A percentile compares a stretch with the other conserved stretches of the same genome.
Conservation (phyloP, 2,113 vertebrate genomes). For the Podarcis muralis region DNA sequence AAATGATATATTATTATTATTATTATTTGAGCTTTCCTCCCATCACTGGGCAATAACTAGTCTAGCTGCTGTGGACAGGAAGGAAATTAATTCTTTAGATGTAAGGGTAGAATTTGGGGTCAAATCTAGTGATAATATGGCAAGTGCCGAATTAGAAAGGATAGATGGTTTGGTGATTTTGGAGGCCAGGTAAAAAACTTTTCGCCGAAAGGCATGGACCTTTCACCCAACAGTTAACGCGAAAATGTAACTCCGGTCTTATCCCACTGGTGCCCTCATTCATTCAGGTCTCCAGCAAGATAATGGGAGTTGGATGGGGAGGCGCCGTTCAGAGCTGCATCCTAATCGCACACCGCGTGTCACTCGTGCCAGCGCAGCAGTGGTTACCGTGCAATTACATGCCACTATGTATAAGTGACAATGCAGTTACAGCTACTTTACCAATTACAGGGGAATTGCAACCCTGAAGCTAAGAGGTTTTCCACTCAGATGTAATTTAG, state of each 20-base stretch:
- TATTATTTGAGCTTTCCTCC: no score
- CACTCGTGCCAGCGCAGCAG: constrained; percentile 52
- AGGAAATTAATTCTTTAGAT: no score
- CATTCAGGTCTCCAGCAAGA: not conserved
- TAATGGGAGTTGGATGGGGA: constrained; percentile 35
- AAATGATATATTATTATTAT: no score
- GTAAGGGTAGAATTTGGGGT: no score
- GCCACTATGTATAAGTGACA: constrained; percentile 76
- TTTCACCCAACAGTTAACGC: not conserved
- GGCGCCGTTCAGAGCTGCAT: constrained; percentile 57
- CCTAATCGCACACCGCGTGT: constrained; percentile 64
- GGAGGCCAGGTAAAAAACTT: no score
- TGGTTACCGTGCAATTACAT: constrained; percentile 74
- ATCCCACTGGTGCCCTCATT: not conserved
- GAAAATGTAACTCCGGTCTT: not conserved
- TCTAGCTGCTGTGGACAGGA: no score
- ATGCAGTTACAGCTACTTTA: constrained; percentile 75
- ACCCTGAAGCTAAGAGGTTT: constrained; percentile 61
- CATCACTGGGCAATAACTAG: no score
- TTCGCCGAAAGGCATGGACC: not conserved
- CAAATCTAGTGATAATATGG: no score
- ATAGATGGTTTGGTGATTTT: no score
- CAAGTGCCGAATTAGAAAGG: no score
- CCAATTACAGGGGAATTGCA: constrained; percentile 77
- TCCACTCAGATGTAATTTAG: constrained; percentile 49